A percentile compares a stretch with the other conserved stretches of the same genome.
phyloP scores from a whole-genome alignment of 2,888 invertebrate species.

The Caenorhabditis sp. region DNA sequence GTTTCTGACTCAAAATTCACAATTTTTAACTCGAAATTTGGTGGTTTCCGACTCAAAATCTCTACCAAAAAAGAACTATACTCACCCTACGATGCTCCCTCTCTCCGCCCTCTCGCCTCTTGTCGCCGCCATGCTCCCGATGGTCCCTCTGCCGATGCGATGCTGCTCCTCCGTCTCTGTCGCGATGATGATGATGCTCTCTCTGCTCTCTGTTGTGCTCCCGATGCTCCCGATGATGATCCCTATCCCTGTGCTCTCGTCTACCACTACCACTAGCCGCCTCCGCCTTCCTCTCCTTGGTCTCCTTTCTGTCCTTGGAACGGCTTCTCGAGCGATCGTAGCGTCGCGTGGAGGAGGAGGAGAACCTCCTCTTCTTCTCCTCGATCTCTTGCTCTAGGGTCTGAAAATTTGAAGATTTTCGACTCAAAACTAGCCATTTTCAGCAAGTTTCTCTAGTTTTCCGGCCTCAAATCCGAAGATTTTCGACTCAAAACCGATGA shows the following conservation, averaged over 20 bases:
- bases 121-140: neutral
- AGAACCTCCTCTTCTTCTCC: slow-evolving; percentile 17
- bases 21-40: neutral
- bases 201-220: neutral
- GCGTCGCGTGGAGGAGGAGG: neutral
- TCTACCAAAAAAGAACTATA: no score
- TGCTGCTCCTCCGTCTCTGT: slow-evolving; percentile 2
- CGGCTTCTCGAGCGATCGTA: slow-evolving; percentile 35
- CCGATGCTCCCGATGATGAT: slow-evolving; percentile 24
- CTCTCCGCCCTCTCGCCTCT: slow-evolving; percentile 3
- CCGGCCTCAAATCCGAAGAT: no score
- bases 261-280: neutral
- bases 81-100: slow-evolving; percentile 13
- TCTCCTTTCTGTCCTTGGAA: slow-evolving; percentile 25
- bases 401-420: no score
- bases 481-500: no score
- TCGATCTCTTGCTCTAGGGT: slow-evolving; percentile 35
- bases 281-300: neutral
- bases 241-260: neutral
- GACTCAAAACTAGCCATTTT: no score
- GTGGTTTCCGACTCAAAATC: neutral
- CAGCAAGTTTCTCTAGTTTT: no score
- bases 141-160: slow-evolving; percentile 1
- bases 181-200: no score
- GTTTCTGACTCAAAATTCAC: no score